Evolutionary conservation across 1,140 invertebrate genomes (phyloP), one percentile per base, ranked within the genome.

Genomic region (Potamilus streckersoni): DNA sequence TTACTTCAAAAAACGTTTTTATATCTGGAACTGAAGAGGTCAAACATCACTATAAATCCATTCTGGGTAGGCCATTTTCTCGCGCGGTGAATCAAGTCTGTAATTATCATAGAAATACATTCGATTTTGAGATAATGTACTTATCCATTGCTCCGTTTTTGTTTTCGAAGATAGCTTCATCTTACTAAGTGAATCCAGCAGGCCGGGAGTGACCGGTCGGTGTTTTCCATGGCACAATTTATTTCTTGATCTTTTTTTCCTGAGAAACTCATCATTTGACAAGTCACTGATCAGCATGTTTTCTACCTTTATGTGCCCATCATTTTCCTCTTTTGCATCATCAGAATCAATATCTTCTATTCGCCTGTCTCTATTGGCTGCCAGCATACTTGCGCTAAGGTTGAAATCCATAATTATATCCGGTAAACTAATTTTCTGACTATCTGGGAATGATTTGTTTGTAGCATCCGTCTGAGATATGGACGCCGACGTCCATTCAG

Each of bases 371-470:
- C 49, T 49, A 56, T 49, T 20, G 61, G 27, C 31, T 2, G 69
- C 49, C 13, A 23, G 27, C 31, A 60, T 59, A 63, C 61, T 72
- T n/a, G 75, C 27, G 72, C 73, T 71, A 23, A 61, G 8, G 58
- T 77, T 77, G 56, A 77, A 77, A 62, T 71, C 70, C 75, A 77
- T 72, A 4, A 77, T 77, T 23, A 77, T 73, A 69, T 63, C 75
- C 8, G 70, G 75, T 16, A 77, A 49, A 61, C 31, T 77, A 17
- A 77, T 59, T n/a, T 69, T 68, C 17, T 62, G 23, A 55, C 59
- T 77, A 17, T 31, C 23, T 31, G 65, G 57, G 31, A n/a, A 11
- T n/a, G 20, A 23, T 15, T n/a, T 55, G 16, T 62, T 20, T 8
- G 27, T 70, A 1, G 60, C n/a, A 16, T 62, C 58, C 13, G 55